Evolutionary conservation across 2,113 vertebrate species (phyloP), one percentile per base, ranked within the genome.

Genomic region (Podilymbus podiceps): DNA sequence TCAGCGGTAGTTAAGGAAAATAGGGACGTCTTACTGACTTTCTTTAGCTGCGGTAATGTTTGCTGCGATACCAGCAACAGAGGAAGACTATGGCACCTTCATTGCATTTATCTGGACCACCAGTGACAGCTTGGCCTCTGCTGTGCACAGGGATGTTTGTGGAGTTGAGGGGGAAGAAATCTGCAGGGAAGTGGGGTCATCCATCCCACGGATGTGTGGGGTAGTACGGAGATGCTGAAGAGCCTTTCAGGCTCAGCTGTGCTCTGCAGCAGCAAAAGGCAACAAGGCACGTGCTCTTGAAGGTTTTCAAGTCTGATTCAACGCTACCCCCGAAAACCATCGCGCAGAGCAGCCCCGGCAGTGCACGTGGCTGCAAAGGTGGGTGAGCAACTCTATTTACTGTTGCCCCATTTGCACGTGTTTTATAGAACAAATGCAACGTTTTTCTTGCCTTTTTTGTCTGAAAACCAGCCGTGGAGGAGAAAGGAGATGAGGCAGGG

Each of bases 401-500:
- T 19, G 1, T 30, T 42, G 14, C 42, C 49, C 11, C 27, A 11
- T 50, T 50, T 35, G 38, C 58, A 40, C 7, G 6, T 3, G 6
- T 25, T 15, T 24, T 28, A 13, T 1, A 3, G 25, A 38, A 14
- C 17, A 12, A 25, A 1, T 3, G 9, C 17, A 35, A 33, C 6
- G 0, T 8, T 6, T 24, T 42, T 56, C 17, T 56, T 52, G n/a
- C 40, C 59, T 53, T 52, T 47, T n/a, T 22, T 40, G n/a, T 60
- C 30, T 11, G 42, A 46, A 75, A 82, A 33, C 12, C 27, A 38
- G 15, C 31, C 23, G 38, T 33, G 53, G 60, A 50, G 33, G 60
- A 42, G 2, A 60, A 53, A 50, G 38, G 60, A 42, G 2, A 2
- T 25, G 5, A 13, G 9, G 5, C 2, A 1, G 15, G 38, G 33